Evolutionary conservation across 2,797 vertebrate species (phyloP).

Genomic region (Pangasius larnaudii): DNA sequence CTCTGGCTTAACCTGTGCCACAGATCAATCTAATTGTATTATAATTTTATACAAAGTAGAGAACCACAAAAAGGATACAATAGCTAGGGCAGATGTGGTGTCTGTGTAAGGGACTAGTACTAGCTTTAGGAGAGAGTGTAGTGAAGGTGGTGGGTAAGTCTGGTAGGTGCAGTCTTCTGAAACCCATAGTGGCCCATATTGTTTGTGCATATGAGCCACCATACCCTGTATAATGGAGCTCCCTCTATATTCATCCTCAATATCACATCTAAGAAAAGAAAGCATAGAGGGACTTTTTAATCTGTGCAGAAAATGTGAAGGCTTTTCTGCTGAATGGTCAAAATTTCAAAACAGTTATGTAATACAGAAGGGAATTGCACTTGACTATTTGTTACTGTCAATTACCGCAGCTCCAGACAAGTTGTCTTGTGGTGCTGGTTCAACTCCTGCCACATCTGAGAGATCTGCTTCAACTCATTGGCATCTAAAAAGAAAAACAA

Average conservation of each 20-base stretch:
- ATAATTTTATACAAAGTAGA: not conserved
- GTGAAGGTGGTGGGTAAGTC: slow-evolving; percentile 67
- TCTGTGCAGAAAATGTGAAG: not conserved
- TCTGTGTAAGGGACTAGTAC: slow-evolving; percentile 63
- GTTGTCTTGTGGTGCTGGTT: slow-evolving; percentile 56
- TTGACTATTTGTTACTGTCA: not conserved
- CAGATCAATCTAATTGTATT: not conserved
- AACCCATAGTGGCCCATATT: slow-evolving; percentile 64
- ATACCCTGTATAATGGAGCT: slow-evolving; percentile 65
- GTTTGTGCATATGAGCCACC: slow-evolving; percentile 61
- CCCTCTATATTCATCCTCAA: slow-evolving; percentile 46
- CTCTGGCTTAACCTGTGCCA: not conserved
- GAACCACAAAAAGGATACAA: slow-evolving; percentile 10
- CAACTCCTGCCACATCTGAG: slow-evolving; percentile 67
- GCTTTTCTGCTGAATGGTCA: not conserved
- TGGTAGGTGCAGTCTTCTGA: slow-evolving; percentile 56
- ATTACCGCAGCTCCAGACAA: slow-evolving; percentile 33
- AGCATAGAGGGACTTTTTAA: not conserved
- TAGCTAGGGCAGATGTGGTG: slow-evolving; percentile 11
- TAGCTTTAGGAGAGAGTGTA: slow-evolving; percentile 68
- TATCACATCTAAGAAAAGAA: slow-evolving; percentile 12
- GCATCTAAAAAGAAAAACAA: slow-evolving; percentile 11
- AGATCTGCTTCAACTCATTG: not conserved
- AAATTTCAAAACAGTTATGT: not conserved
- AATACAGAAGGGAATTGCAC: not conserved